Percentiles rank a stretch among this genome's conserved stretches.
phyloP scores from a whole-genome alignment of 2,888 invertebrate genomes.

The Resseliella maxima region DNA sequence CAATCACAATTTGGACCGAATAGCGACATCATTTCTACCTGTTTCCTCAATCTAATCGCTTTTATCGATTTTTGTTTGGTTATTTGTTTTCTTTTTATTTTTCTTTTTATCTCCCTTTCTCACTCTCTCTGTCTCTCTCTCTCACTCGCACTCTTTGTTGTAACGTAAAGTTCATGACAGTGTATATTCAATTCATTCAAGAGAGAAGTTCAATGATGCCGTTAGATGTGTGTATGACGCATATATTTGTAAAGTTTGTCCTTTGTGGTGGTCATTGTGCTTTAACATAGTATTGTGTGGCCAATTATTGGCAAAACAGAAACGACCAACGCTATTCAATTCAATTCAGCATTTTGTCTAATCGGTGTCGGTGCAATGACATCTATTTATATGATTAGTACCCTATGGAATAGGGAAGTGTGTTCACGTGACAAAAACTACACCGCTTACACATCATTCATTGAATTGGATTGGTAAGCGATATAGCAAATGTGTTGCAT shows the following conservation, averaged over 20 bases:
- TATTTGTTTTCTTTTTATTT: background rate
- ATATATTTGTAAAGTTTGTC: background rate
- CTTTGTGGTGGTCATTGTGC: constrained; percentile 25
- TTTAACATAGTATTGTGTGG: no score
- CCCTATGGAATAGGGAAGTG: constrained; percentile 15
- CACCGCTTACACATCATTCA: background rate
- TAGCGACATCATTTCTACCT: constrained; percentile 33
- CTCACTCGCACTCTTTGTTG: no score
- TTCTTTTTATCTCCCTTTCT: background rate
- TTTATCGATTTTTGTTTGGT: constrained; percentile 30
- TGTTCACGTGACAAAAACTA: background rate
- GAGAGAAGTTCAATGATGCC: constrained; percentile 37
- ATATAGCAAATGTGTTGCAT: background rate
- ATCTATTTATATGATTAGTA: background rate
- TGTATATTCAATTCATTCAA: background rate
- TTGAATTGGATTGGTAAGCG: background rate
- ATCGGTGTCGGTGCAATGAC: background rate
- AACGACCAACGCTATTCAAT: background rate
- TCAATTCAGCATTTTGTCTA: background rate
- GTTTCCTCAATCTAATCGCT: constrained; percentile 16
- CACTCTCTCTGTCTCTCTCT: background rate
- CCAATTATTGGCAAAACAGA: background rate
- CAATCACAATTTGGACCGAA: background rate
- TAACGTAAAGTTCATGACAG: constrained; percentile 49
- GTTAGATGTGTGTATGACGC: background rate